phyloP scores from a whole-genome alignment of 2,113 vertebrate species.

The Thermophis baileyi region DNA sequence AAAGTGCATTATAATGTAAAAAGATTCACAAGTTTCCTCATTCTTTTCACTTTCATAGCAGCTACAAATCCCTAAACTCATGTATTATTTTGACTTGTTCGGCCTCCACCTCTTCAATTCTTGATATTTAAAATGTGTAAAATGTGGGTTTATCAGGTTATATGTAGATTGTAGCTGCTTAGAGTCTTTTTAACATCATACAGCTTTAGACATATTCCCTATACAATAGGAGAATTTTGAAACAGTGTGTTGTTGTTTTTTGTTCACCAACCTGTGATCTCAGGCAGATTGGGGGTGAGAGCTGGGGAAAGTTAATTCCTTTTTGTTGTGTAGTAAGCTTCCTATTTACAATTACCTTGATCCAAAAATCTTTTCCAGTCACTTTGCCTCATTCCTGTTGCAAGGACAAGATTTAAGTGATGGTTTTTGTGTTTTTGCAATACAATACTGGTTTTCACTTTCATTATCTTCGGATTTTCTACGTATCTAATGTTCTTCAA shows the following conservation, averaged over 20 bases:
- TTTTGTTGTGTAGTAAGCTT: too few species aligned
- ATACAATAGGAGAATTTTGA: background rate
- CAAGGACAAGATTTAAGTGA: background rate
- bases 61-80: background rate
- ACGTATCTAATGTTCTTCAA: background rate
- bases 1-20: background rate
- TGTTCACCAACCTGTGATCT: background rate
- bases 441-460: background rate
- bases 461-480: background rate
- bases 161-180: background rate
- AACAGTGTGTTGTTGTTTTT: background rate
- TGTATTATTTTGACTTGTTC: background rate
- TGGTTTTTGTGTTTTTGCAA: background rate
- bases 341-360: background rate
- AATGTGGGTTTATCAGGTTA: background rate
- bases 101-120: background rate
- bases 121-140: background rate
- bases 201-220: background rate
- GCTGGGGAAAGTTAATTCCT: background rate
- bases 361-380: background rate
- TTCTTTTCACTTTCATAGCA: background rate
- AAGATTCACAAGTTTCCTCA: background rate
- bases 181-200: background rate
- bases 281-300: background rate
- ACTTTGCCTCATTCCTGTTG: background rate